phyloP scores from a whole-genome alignment of 2,797 vertebrate genomes.

The Siniperca obscura region DNA sequence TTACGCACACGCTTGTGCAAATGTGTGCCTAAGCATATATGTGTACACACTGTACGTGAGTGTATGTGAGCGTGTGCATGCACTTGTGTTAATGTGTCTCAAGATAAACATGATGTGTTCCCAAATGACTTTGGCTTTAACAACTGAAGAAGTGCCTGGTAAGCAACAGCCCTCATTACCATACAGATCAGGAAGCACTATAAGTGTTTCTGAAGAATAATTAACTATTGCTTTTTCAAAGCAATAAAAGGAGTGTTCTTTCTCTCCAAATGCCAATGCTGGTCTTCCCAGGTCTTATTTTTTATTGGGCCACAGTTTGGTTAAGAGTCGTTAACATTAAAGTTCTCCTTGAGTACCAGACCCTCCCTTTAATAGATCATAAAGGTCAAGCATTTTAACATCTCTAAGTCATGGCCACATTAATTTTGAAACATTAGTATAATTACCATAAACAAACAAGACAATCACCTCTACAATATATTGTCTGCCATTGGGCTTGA shows the following conservation, averaged over 20 bases:
- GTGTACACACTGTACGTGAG: not conserved
- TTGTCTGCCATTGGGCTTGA: slow-evolving; percentile 43
- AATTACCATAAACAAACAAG: slow-evolving; percentile 65
- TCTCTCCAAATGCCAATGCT: slow-evolving; percentile 40
- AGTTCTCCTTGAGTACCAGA: slow-evolving; percentile 33
- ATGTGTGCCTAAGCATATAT: not conserved
- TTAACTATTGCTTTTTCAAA: slow-evolving; percentile 50
- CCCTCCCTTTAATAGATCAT: slow-evolving; percentile 53
- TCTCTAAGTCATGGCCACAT: slow-evolving; percentile 31
- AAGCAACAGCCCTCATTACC: slow-evolving; percentile 67
- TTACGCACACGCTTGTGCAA: not conserved
- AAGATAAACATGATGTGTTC: slow-evolving; percentile 55
- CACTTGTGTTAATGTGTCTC: slow-evolving; percentile 37
- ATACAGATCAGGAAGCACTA: slow-evolving; percentile 66
- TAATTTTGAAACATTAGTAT: slow-evolving; percentile 54
- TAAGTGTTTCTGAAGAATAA: slow-evolving; percentile 66
- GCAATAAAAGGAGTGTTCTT: slow-evolving; percentile 51
- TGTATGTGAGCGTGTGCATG: not conserved
- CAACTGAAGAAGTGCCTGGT: slow-evolving; percentile 64
- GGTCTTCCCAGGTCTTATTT: slow-evolving; percentile 22
- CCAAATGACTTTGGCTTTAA: slow-evolving; percentile 68
- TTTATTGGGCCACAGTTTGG: slow-evolving; percentile 45
- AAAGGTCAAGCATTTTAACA: slow-evolving; percentile 52
- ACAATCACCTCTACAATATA: slow-evolving; percentile 39
- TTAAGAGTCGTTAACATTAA: slow-evolving; percentile 58